A percentile compares a stretch with the other conserved stretches of the same genome.
These are phyloP conservation scores for Heptranchias perlo DNA, from an alignment of 2,113 vertebrate genomes.

Conservation along the genomic window DNA sequence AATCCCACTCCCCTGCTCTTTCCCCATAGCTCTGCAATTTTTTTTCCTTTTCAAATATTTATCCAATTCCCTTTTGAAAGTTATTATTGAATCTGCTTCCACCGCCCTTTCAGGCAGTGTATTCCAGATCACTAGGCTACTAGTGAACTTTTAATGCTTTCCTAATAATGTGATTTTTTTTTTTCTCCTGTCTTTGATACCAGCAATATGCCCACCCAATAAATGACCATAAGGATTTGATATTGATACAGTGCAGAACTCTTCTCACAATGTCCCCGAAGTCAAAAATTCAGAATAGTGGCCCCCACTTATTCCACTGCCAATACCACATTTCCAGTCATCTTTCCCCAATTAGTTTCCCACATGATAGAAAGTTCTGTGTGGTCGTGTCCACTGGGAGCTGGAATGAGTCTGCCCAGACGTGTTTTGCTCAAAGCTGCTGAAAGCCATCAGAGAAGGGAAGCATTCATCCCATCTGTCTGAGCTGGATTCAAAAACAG, in stretches of 20 bases:
- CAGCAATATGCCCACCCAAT: neutral
- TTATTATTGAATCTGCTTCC: neutral
- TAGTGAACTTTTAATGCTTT: neutral
- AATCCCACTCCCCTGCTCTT: neutral
- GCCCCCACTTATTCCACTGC: neutral
- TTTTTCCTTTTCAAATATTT: neutral
- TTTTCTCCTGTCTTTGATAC: neutral
- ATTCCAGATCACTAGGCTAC: neutral
- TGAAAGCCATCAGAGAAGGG: neutral
- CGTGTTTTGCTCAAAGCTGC: neutral
- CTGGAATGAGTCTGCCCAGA: neutral
- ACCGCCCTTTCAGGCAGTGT: neutral
- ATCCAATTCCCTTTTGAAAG: neutral
- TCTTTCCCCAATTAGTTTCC: slow-evolving; percentile 1
- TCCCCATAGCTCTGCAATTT: neutral
- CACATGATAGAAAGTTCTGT: neutral
- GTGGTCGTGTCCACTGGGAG: neutral
- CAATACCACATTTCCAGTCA: neutral
- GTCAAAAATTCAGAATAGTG: neutral
- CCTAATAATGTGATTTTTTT: neutral
- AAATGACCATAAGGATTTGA: neutral
- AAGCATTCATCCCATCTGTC: neutral
- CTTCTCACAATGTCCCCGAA: neutral
- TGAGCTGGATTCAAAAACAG: neutral
- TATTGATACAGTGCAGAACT: neutral